Evolutionary conservation across 2,888 invertebrate species (phyloP), one percentile per base, ranked within the genome.

Genomic region (Lithosia quadra): DNA sequence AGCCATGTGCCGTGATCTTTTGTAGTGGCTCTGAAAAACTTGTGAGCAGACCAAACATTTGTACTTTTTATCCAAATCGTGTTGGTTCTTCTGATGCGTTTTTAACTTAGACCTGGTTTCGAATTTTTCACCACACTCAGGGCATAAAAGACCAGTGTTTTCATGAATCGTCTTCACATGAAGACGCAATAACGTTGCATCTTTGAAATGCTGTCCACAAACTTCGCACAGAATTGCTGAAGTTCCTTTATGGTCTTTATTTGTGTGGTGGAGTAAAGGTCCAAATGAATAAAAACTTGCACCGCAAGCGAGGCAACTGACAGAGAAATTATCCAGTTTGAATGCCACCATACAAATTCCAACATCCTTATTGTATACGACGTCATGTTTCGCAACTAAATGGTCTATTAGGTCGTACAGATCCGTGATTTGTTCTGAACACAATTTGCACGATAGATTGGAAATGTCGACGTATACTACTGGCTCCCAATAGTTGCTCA

Each of bases 41-140:
- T 88, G 83, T 0, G 92, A 75, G 63, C 95, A 95, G 0, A 92
- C 87, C 4, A 92, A 81, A 73, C 96, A 96, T 65, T 94, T 94
- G 77, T 92, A 95, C 39, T 94, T 95, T 72, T 94, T 95, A 43
- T 95, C 95, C 15, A 91, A 67, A 55, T 91, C 90, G n/a, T 94
- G 94, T 11, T 86, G 87, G 56, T 92, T 91, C 39, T 91, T 91
- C 74, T 91, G 91, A 75, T 96, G 96, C 0, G 93, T 95, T 61
- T 91, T 92, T 33, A 95, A 75, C 58, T 96, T 95, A 0, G 92
- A 87, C n/a, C 90, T 86, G 0, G 94, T 92, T 0, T 95, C 92
- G 67, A 95, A 96, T 28, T 92, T 91, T 60, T 94, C 95, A 0
- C 94, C 92, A 66, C 94, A 94, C 60, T 92, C 92, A 0, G 91